Conservation (phyloP, 2,797 vertebrate genomes). For the Taeniopygia guttata region DNA sequence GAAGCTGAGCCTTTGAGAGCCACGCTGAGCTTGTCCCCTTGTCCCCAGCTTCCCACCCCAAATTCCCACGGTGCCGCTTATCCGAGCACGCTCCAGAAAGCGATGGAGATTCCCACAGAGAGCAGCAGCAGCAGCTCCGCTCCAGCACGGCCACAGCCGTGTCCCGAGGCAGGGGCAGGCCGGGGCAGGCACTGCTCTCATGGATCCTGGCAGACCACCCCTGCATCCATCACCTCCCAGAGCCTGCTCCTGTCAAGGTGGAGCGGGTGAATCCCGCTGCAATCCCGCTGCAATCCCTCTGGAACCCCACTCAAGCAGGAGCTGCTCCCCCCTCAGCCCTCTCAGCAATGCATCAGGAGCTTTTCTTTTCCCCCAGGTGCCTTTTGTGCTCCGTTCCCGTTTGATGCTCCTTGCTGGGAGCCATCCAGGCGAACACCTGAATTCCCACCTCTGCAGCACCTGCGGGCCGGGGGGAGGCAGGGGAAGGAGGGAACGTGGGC, state of each 20-base stretch:
- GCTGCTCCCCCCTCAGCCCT: neutral
- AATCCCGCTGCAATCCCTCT: neutral
- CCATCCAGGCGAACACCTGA: neutral
- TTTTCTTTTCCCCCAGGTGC: neutral
- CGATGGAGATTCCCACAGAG: constrained; percentile 22
- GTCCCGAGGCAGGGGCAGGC: neutral
- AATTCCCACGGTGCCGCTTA: constrained; percentile 22
- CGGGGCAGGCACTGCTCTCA: neutral
- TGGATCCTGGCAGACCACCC: neutral
- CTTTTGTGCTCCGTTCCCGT: neutral
- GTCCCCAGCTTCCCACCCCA: neutral
- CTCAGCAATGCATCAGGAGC: neutral
- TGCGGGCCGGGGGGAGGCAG: neutral
- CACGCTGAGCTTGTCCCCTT: neutral
- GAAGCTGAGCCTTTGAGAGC: neutral
- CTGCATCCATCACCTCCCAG: neutral
- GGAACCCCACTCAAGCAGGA: neutral
- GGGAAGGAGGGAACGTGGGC: neutral
- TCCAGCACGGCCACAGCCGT: neutral
- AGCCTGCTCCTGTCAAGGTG: rapidly evolving
- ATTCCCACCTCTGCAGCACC: neutral
- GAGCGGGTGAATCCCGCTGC: neutral
- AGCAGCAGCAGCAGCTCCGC: neutral
- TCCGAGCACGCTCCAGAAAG: neutral
- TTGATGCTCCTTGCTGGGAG: neutral